These are phyloP conservation scores for Tapirus indicus DNA, from an alignment of 2,797 vertebrate genomes.

Conservation along the genomic window DNA sequence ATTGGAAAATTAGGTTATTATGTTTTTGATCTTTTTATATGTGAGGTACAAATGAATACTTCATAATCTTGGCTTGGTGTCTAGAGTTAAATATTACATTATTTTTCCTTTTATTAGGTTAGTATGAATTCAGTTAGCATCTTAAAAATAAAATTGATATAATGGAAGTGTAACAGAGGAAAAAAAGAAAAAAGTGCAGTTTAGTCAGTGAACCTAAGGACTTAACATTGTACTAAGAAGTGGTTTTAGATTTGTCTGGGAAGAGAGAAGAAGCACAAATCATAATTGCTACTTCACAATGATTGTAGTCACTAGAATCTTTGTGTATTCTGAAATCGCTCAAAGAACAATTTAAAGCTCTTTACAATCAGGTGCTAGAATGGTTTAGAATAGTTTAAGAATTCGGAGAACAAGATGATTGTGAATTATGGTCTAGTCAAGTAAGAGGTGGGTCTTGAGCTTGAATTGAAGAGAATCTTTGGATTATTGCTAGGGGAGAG, in stretches of 20 bases:
- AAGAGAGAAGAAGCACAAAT: neutral
- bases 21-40: neutral
- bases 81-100: neutral
- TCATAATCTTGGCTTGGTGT: neutral
- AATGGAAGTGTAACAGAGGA: conserved; percentile 31
- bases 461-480: conserved; percentile 11
- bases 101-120: conserved; percentile 23
- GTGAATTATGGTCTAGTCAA: neutral
- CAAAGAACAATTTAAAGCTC: conserved; percentile 45
- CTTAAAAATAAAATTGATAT: conserved; percentile 46
- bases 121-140: conserved; percentile 43
- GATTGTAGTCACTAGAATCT: conserved; percentile 26
- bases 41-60: neutral
- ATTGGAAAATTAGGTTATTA: neutral
- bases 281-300: conserved; percentile 22
- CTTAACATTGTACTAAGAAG: neutral
- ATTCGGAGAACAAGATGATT: conserved; percentile 42
- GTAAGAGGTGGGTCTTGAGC: neutral
- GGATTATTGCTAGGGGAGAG: neutral
- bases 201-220: neutral
- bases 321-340: neutral
- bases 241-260: conserved; percentile 45
- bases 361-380: neutral
- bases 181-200: neutral
- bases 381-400: conserved; percentile 48